Base-by-base conservation (phyloP, 2,797 vertebrate species). In the Phylloscopus collybita region DNA sequence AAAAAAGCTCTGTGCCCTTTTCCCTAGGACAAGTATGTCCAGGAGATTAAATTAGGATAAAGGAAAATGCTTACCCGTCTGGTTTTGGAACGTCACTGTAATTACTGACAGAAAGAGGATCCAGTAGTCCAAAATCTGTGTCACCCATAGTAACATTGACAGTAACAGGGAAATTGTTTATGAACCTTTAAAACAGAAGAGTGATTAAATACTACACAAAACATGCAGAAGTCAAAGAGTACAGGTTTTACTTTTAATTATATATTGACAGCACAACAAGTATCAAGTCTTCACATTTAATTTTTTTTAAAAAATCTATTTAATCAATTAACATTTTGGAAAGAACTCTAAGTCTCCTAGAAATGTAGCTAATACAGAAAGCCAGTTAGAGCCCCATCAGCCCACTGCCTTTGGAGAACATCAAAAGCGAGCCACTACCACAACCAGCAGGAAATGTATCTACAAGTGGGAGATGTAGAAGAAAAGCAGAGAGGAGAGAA, bases 101-200 rank as follows among this genome's bases (percentile, higher is more conserved):
- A 78, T 97, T 94, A 59, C 98, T 98, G 93, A 36, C 95, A 50
- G n/a, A 69, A 45, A 97, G 59, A 44, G 93, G 67, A 2, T 8
- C 3, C 75, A 99, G 18, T 5, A 6, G 2, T 87, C 38, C 96
- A 86, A 98, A 92, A 9, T 60, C 0, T 8, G 5, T 62, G 4
- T 4, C 16, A 2, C 13, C 38, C 86, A 97, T 59, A 6, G 96
- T 96, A 86, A 99, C 5, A 3, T 97, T 98, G 66, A 98, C 16
- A 27, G 3, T 3, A 3, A 42, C 4, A 5, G 56, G 3, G 53
- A 98, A 88, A 69, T 97, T 97, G 92, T 98, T 99, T 82, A 99
- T 91, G 96, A 99, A 98, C 95, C 99, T 99, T 95, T 90, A 96
- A 96, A 95, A 93, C 25, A 34, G 21, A 94, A 80, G 14, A 78